Percentiles rank a stretch among this genome's conserved stretches.
These are phyloP conservation scores for Phainopepla nitens DNA, from an alignment of 2,113 vertebrate genomes.

Conservation along the genomic window DNA sequence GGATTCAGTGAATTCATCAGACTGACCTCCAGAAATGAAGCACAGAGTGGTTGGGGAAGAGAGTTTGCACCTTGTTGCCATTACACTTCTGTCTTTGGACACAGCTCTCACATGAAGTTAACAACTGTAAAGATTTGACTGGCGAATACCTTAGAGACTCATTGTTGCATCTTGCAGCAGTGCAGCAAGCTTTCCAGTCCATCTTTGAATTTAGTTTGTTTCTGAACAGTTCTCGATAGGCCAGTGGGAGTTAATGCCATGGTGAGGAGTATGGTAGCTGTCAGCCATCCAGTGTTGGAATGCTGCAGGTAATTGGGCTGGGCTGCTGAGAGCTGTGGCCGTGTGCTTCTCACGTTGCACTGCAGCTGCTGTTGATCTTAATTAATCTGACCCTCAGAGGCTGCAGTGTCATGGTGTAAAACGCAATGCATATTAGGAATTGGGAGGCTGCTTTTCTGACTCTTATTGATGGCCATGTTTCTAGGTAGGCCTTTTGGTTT, in stretches of 20 bases:
- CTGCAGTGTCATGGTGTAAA: slow-evolving; percentile 66
- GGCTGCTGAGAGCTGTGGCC: slow-evolving; percentile 66
- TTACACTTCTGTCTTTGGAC: slow-evolving; percentile 68
- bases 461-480: not conserved
- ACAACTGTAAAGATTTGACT: slow-evolving; percentile 69
- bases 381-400: slow-evolving; percentile 79
- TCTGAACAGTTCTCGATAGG: slow-evolving; percentile 51
- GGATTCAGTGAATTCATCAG: slow-evolving; percentile 6
- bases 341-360: slow-evolving; percentile 75
- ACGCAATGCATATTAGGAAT: not conserved
- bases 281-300: slow-evolving; percentile 71
- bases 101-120: slow-evolving; percentile 53
- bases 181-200: slow-evolving; percentile 55
- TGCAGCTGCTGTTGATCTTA: slow-evolving; percentile 80
- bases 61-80: slow-evolving; percentile 21
- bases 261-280: slow-evolving; percentile 51
- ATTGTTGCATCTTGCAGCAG: slow-evolving; percentile 55
- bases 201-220: slow-evolving; percentile 53
- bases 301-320: slow-evolving; percentile 82
- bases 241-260: slow-evolving; percentile 57
- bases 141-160: slow-evolving; percentile 62
- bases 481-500: slow-evolving; percentile 10
- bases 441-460: slow-evolving; percentile 21
- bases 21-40: slow-evolving; percentile 14
- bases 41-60: not conserved